phyloP scores from a whole-genome alignment of 2,113 vertebrate species.

The Tupaia tana region DNA sequence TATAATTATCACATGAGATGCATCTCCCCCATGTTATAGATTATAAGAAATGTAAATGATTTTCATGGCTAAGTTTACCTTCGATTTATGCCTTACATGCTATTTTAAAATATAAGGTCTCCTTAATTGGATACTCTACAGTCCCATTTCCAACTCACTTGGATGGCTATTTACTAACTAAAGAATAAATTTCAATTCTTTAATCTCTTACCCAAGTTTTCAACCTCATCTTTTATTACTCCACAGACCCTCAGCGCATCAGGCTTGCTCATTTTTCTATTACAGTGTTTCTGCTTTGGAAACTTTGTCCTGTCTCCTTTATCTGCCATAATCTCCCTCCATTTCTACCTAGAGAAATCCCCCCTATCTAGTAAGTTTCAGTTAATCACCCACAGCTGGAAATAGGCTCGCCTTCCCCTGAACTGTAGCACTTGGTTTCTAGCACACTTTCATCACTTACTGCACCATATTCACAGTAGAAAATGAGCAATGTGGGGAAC shows the following conservation, averaged over 20 bases:
- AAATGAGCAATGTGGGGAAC: neutral
- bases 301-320: neutral
- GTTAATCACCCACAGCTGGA: slow-evolving; percentile 34
- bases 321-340: neutral
- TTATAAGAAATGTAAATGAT: neutral
- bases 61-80: neutral
- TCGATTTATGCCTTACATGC: neutral
- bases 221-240: neutral
- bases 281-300: neutral
- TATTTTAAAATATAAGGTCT: neutral
- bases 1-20: neutral
- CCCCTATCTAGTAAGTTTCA: neutral
- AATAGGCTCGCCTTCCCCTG: neutral
- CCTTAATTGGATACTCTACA: neutral
- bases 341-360: slow-evolving; percentile 5
- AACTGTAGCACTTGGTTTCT: neutral
- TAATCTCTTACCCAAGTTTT: neutral
- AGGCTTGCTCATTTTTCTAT: neutral
- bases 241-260: neutral
- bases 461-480: neutral
- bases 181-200: slow-evolving; percentile 43
- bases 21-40: neutral
- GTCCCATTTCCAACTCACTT: slow-evolving; percentile 10
- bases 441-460: neutral
- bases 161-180: slow-evolving; percentile 13